Base-by-base conservation (phyloP, 2,888 invertebrate genomes). In the Epinotia nisella region DNA sequence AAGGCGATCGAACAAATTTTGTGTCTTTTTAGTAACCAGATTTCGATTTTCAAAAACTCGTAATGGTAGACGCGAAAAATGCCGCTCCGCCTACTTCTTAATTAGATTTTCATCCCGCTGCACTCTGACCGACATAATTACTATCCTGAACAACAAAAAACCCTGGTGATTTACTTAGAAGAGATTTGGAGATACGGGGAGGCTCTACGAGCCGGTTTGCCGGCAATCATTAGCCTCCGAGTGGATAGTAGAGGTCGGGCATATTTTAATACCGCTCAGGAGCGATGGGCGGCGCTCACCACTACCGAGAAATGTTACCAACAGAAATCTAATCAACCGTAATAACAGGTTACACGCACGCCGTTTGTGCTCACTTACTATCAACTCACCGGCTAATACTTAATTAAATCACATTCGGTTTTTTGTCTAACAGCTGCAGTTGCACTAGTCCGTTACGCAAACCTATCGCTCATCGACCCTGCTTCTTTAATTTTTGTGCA, bases 251-350 rank as follows among this genome's bases (percentile, higher is more conserved):
- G 88, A 87, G 89, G 90, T 89, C 86, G 91, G 90, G 92, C 91
- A 90, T 91, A 90, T 91, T 92, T 91, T 92, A 92, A 92, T 92
- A 87, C 87, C 85, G 88, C 86, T 88, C 91, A 90, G 93, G 91
- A 93, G 93, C 93, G 91, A 89, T 90, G 93, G 93, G 93, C 93
- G 93, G 90, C 87, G 87, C 90, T 88, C 85, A 78, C 85, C 89
- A 93, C 93, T 93, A 93, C 93, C 92, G 92, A 93, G 93, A 93
- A 93, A 92, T 90, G 91, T 91, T 92, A 91, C 92, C 90, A 91
- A 92, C 93, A 91, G 91, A 93, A 93, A 93, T 92, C 93, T 93
- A 93, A 93, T 93, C 93, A 93, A 92, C 81, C 89, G 88, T 93
- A 93, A 93, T 93, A 93, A 93, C 93, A 92, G 93, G 93, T 93